Base-by-base conservation (phyloP, 2,888 invertebrate genomes). In the Allophyes oxyacanthae region DNA sequence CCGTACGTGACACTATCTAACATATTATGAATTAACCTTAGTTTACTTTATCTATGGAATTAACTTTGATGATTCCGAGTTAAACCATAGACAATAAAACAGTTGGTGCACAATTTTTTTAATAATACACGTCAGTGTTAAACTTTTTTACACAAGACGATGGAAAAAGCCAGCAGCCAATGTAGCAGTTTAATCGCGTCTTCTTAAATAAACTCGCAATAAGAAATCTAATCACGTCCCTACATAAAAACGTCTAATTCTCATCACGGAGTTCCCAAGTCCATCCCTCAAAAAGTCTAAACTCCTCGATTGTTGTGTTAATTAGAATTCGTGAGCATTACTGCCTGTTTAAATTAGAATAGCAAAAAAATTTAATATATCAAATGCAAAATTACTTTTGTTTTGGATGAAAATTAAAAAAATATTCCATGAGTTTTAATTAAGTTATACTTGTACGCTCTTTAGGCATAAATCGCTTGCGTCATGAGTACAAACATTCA, bases 251-350 rank as follows among this genome's bases (percentile, higher is more conserved):
- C 60, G 67, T 54, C 53, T 58, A 64, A 73, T 73, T 73, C 68
- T 68, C 68, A 71, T 73, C 73, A 73, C 73, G 73, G 38, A 72
- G 52, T 67, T 63, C 56, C 60, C 61, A 52, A 68, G 64, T 64
- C 70, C 60, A 71, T 71, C 62, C 61, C 64, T 64, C 69, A 66
- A 66, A 68, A 66, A 72, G 60, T 63, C 57, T 68, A 40, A 73
- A 67, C 67, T 67, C 57, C 73, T 64, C 73, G 40, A 72, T 68
- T 73, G 73, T 73, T 70, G 70, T 68, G 73, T 73, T 73, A 73
- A 73, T 73, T 73, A 73, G 73, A 71, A 73, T 70, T 73, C 67
- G 53, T 63, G 66, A 72, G 66, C 56, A 53, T 57, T 58, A 65
- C 64, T 48, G 60, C 30, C 57, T 49, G 59, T 60, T 72, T 65